A percentile compares a stretch with the other conserved stretches of the same genome.
Evolutionary conservation across 2,797 vertebrate genomes (phyloP).

Genomic region (Lithobates sylvaticus): DNA sequence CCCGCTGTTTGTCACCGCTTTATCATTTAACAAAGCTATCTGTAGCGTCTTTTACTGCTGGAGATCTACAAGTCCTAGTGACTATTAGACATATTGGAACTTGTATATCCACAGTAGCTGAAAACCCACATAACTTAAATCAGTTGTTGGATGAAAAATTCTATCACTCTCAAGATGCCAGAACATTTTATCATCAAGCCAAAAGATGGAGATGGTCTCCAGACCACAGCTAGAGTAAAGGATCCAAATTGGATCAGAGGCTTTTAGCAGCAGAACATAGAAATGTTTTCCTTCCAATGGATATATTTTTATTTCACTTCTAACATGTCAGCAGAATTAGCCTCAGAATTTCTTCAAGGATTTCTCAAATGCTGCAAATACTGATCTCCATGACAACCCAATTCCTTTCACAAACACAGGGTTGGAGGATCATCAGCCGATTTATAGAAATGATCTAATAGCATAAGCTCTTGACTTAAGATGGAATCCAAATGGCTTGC

Average conservation of each 20-base stretch:
- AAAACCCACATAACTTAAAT: not conserved
- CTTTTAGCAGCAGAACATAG: not conserved
- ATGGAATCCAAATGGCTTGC: constrained; percentile 63
- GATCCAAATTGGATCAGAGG: constrained; percentile 14
- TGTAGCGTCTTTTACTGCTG: not conserved
- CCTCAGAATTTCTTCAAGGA: constrained; percentile 29
- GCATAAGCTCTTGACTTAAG: constrained; percentile 68
- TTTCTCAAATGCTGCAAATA: constrained; percentile 47
- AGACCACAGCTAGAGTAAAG: constrained; percentile 4
- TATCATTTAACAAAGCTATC: too few relatives aligned
- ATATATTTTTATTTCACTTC: constrained; percentile 20
- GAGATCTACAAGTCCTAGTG: not conserved
- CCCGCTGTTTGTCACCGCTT: too few relatives aligned
- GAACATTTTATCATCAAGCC: not conserved
- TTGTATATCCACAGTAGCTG: not conserved
- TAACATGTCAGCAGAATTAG: constrained; percentile 29
- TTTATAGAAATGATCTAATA: constrained; percentile 69
- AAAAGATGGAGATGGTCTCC: not conserved
- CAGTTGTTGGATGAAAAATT: not conserved
- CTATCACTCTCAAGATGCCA: constrained; percentile 4
- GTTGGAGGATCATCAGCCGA: constrained; percentile 58
- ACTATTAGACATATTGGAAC: not conserved
- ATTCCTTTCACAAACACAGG: constrained; percentile 63
- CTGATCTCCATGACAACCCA: constrained; percentile 55
- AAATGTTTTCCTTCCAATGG: constrained; percentile 15